These are phyloP conservation scores for Ferdinandea cuprea DNA, from an alignment of 2,888 invertebrate species.

Conservation along the genomic window DNA sequence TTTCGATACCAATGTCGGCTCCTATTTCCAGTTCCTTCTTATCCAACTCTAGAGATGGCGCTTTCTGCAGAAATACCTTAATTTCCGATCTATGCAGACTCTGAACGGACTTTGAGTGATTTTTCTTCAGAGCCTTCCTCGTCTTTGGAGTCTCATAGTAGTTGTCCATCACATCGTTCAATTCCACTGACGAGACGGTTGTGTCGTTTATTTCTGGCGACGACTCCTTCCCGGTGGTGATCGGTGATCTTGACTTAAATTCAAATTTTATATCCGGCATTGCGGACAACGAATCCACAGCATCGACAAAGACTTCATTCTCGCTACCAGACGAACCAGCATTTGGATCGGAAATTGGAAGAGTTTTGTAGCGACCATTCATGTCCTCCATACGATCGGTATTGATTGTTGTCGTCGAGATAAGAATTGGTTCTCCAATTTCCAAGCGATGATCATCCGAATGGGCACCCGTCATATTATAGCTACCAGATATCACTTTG, in stretches of 20 bases:
- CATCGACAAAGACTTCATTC: conserved; percentile 81
- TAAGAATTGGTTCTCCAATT: conserved; percentile 82
- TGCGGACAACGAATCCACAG: conserved; percentile 78
- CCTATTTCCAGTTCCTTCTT: conserved; percentile 76
- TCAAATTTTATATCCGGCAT: conserved; percentile 73
- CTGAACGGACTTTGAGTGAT: conserved; percentile 80
- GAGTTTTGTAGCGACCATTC: conserved; percentile 55
- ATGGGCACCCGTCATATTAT: conserved; percentile 82
- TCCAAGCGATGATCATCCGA: conserved; percentile 82
- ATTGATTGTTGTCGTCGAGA: conserved; percentile 82
- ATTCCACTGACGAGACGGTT: conserved; percentile 11
- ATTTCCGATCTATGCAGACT: conserved; percentile 81
- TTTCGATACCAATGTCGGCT: conserved; percentile 75
- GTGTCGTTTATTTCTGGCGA: conserved; percentile 55
- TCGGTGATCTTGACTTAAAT: conserved; percentile 63
- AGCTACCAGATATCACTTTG: conserved; percentile 80
- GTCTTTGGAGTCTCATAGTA: conserved; percentile 76
- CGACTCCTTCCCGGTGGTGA: conserved; percentile 58
- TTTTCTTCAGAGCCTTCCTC: conserved; percentile 76
- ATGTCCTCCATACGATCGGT: conserved; percentile 79
- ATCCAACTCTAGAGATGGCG: conserved; percentile 80
- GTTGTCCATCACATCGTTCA: conserved; percentile 68
- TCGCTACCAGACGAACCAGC: conserved; percentile 79
- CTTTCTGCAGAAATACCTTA: conserved; percentile 80
- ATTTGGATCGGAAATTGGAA: conserved; percentile 44